Base-by-base conservation (phyloP, 2,113 vertebrate species). In the Oncorhynchus masou region DNA sequence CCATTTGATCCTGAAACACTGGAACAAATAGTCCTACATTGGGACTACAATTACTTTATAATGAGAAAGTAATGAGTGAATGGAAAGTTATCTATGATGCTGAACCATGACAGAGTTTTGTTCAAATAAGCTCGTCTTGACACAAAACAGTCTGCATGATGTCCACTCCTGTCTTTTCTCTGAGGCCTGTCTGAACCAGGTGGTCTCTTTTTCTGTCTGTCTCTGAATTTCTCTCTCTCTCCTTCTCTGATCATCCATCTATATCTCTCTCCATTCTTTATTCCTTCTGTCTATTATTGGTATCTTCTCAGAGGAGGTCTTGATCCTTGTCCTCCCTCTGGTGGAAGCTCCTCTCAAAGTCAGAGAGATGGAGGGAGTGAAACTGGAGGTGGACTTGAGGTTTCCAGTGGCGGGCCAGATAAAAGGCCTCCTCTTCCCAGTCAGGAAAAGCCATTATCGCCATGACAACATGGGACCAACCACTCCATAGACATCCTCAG, bases 371-470 rank as follows among this genome's bases (percentile, higher is more conserved):
- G 20, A 79, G 84, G 83, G 91, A 91, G 89, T 90, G 68, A 90
- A 89, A 16, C 81, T 45, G 39, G 66, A 87, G 75, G 20, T 78
- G 85, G 83, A 92, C 91, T 89, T 90, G 69, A 91, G 80, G 76
- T 91, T 93, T 90, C 88, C 90, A 90, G 87, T 71, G 74, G 54
- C 59, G 77, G 82, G 62, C 64, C 77, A 85, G 85, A 91, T 87
- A 84, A 88, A 88, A 90, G 68, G 8, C 20, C 80, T 76, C 60
- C 79, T 85, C 77, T 79, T 75, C 39, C 48, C 49, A 29, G 70
- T 69, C 87, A 86, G 89, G 87, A 84, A 91, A 91, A 91, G 29
- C 81, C 80, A 87, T 88, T 84, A 89, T 84, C 76, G 45, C 75
- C 73, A 77, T 20, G 54, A 86, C 84, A 85, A 76, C 79, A 75